Base-by-base conservation (phyloP, 2,113 vertebrate genomes). In the Amia ocellicauda region DNA sequence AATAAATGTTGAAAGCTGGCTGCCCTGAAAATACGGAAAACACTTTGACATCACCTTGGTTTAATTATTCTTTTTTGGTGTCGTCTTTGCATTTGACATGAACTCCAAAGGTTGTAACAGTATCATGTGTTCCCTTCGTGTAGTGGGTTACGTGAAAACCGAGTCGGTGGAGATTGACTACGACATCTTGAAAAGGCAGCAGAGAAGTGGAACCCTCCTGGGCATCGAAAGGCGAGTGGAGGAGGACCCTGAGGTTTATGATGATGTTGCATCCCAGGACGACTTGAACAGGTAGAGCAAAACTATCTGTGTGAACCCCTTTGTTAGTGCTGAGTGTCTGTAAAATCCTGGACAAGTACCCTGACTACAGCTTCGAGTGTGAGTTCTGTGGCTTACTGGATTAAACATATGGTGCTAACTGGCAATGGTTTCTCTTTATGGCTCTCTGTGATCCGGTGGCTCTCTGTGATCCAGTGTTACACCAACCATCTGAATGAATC, bases 111-210 rank as follows among this genome's bases (percentile, higher is more conserved):
- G n/a, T n/a, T n/a, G n/a, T n/a, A n/a, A n/a, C n/a, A n/a, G n/a
- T n/a, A n/a, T n/a, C n/a, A n/a, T 24, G 16, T 54, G 22, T 14
- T 54, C 20, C 24, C 14, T 47, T 56, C 51, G 67, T 78, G 54
- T 74, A 99, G 97, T 90, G 70, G 97, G 97, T 24, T 98, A 97
- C 31, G 90, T 98, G 55, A 98, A 96, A 85, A 97, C 88, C 5
- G 86, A 89, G 0, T 80, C 88, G 1, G 92, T 96, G 59, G 80
- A 93, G 61, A 92, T 97, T n/a, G 91, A 97, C 68, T 94, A 94
- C 17, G 88, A 94, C 70, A 80, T 80, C 3, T 76, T 97, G 73
- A 94, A 58, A 79, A 81, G 60, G 69, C 89, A 93, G 54, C 87
- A 71, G 10, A 63, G 41, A 14, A 27, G 66, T 2, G 16, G 62